phyloP scores from a whole-genome alignment of 2,888 invertebrate genomes.

The Diaprepes abbreviatus region DNA sequence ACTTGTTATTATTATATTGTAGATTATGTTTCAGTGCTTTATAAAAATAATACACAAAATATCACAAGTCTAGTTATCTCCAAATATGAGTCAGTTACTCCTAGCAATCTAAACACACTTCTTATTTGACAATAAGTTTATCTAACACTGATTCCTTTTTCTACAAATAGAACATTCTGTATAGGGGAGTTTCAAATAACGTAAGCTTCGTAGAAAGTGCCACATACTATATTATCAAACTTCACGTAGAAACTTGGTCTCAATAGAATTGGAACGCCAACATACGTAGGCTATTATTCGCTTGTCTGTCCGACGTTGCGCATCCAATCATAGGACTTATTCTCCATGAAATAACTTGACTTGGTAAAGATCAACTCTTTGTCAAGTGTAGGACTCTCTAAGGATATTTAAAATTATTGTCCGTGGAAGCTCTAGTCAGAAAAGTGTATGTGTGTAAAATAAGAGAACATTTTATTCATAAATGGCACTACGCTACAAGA shows the following conservation, averaged over 20 bases:
- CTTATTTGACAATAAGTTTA: too few relatives aligned
- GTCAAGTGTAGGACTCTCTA: conserved; percentile 10
- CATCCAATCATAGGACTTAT: conserved; percentile 26
- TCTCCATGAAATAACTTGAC: conserved; percentile 28
- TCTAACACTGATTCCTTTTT: too few relatives aligned
- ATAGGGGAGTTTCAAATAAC: neutral
- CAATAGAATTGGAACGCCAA: conserved; percentile 12
- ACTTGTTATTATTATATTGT: too few relatives aligned
- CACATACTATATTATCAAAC: conserved; percentile 1
- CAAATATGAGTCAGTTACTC: too few relatives aligned
- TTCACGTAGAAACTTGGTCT: conserved; percentile 7
- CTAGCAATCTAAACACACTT: too few relatives aligned
- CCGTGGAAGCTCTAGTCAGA: conserved; percentile 2
- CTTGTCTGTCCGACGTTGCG: conserved; percentile 20
- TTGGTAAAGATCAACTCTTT: conserved; percentile 23
- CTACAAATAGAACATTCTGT: too few relatives aligned
- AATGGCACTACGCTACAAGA: too few relatives aligned
- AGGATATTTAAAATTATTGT: conserved; percentile 25
- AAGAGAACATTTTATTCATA: too few relatives aligned
- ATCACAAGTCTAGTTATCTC: too few relatives aligned
- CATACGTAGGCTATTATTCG: conserved; percentile 12
- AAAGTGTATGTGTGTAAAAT: too few relatives aligned
- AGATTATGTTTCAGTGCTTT: too few relatives aligned
- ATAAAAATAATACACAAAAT: too few relatives aligned
- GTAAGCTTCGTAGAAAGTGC: neutral